Conservation (phyloP, 2,797 vertebrate species). For the Helarctos malayanus region DNA sequence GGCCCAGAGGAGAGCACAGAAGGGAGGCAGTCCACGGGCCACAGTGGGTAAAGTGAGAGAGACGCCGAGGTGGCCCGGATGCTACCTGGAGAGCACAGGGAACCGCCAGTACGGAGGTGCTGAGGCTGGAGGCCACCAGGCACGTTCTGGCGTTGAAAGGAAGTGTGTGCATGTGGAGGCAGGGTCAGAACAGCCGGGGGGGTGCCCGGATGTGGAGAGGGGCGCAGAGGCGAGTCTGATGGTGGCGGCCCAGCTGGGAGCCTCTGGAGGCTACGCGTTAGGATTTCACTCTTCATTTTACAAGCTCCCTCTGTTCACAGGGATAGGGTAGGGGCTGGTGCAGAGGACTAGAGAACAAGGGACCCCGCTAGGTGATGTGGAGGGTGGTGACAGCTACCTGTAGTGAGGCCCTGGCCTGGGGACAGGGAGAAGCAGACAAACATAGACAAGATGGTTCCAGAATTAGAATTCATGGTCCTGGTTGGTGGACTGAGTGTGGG, state of each 20-base stretch:
- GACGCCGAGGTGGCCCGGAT: accelerated
- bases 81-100: not conserved
- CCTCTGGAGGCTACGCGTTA: not conserved
- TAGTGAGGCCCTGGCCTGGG: not conserved
- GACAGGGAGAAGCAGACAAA: not conserved
- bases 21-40: not conserved
- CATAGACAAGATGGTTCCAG: not conserved
- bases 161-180: accelerated
- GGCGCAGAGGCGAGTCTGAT: no score
- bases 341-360: not conserved
- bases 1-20: not conserved
- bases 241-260: not conserved
- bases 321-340: no score
- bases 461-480: not conserved
- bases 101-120: not conserved
- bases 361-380: not conserved
- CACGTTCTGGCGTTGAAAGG: not conserved
- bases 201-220: not conserved
- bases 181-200: accelerated
- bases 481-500: not conserved
- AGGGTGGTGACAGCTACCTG: accelerated
- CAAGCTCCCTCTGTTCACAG: accelerated
- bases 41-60: accelerated
- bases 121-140: not conserved
- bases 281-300: not conserved